Evolutionary conservation across 2,888 invertebrate genomes (phyloP), one percentile per base, ranked within the genome.

Genomic region (Xestia xanthographa): DNA sequence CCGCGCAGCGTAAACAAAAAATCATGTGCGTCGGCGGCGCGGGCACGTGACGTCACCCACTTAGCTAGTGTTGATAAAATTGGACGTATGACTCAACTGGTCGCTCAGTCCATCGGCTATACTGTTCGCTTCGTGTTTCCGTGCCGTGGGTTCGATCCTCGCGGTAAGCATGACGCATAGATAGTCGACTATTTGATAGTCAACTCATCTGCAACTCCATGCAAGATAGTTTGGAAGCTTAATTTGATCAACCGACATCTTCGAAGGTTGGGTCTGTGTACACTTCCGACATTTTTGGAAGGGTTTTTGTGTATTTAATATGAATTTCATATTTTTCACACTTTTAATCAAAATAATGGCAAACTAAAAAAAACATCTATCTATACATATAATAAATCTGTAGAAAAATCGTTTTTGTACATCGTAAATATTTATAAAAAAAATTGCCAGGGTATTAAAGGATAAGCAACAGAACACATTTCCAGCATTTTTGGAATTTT

Each of bases 201-300:
- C 84, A 84, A 80, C 86, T 87, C 83, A 83, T 90, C 95, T 95
- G 95, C 95, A 95, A 95, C 94, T 89, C 79, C 95, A 95, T 95
- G 95, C 95, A 84, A 95, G 81, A 94, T 67, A 45, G 82, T 69
- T 68, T 68, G 93, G 91, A 91, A 86, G 92, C 69, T 56, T 69
- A 90, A 94, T 95, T 95, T 95, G 92, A 93, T 86, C 90, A 87
- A 76, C 80, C 83, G 85, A 83, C 84, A 53, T 58, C 69, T 29
- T 70, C 76, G 86, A 80, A 82, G 88, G 75, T 86, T 90, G 91
- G 86, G 95, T 93, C 75, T 91, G 95, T 95, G 95, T 95, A 95
- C 95, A 91, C 93, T 94, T 94, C 93, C 94, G 76, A 95, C 90
- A 95, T 82, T 86, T 86, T 89, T 72, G 26, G n/a, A 60, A 45